phyloP scores from a whole-genome alignment of 2,888 invertebrate genomes.

The Ferdinandea cuprea region DNA sequence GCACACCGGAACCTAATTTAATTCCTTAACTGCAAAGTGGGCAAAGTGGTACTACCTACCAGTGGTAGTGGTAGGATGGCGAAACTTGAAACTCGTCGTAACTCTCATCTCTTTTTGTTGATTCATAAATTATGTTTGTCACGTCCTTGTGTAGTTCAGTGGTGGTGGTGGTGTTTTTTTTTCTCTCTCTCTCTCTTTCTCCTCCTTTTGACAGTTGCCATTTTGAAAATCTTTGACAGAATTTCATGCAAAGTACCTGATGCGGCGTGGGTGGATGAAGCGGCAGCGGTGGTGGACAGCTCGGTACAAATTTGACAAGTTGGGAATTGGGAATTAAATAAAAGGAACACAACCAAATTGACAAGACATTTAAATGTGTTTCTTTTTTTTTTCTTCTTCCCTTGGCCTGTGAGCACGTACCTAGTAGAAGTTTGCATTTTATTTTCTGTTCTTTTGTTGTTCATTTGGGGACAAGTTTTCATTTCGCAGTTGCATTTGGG shows the following conservation, averaged over 20 bases:
- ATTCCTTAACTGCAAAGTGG: slow-evolving; percentile 55
- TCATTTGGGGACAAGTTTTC: slow-evolving; percentile 42
- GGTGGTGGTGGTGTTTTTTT: not conserved
- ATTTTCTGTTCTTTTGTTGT: slow-evolving; percentile 25
- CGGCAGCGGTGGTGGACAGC: slow-evolving; percentile 17
- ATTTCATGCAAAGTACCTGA: slow-evolving; percentile 54
- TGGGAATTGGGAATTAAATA: slow-evolving; percentile 66
- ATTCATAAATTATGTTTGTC: slow-evolving; percentile 71
- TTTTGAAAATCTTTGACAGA: slow-evolving; percentile 54
- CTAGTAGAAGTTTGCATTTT: slow-evolving; percentile 24
- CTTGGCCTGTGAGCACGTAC: slow-evolving; percentile 33
- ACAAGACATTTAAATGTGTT: slow-evolving; percentile 68
- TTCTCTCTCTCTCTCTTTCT: not conserved
- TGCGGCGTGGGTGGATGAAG: not conserved
- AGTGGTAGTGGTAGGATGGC: too few relatives aligned
- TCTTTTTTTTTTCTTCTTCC: slow-evolving; percentile 31
- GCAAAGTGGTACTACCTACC: not conserved
- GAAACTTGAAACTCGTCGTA: not conserved
- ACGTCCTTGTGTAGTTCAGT: slow-evolving; percentile 42
- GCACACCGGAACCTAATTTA: slow-evolving; percentile 67
- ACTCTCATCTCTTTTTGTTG: slow-evolving; percentile 43
- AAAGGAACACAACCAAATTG: slow-evolving; percentile 62
- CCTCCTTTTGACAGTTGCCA: slow-evolving; percentile 49
- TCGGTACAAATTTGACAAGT: slow-evolving; percentile 65
- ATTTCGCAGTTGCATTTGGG: slow-evolving; percentile 15